These are phyloP conservation scores for Epinephelus fuscoguttatus DNA, from an alignment of 2,113 vertebrate species.

Conservation along the genomic window DNA sequence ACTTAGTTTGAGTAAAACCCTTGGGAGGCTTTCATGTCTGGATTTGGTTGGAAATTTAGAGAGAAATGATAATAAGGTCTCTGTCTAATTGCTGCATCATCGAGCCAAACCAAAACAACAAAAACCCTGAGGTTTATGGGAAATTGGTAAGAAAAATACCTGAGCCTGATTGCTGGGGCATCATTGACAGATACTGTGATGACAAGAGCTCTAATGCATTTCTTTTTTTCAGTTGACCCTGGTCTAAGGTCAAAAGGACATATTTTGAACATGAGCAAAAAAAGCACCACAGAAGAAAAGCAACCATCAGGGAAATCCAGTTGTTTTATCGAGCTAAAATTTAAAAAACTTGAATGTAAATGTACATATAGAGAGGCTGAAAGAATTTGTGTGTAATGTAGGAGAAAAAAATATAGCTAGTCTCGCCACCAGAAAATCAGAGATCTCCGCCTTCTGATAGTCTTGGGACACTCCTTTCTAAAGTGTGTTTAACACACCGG, in stretches of 20 bases:
- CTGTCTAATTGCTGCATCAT: not conserved
- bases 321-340: no score
- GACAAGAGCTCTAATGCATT: not conserved
- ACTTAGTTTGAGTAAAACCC: not conserved
- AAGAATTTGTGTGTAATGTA: no score
- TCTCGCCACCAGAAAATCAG: no score
- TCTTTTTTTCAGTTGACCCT: not conserved
- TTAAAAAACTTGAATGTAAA: no score
- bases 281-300: no score
- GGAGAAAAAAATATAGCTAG: no score
- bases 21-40: not conserved
- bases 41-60: not conserved
- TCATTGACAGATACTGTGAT: not conserved
- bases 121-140: not conserved
- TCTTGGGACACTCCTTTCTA: no score
- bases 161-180: not conserved
- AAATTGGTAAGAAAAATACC: not conserved
- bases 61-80: not conserved
- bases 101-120: slow-evolving; percentile 7
- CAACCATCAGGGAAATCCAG: no score
- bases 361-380: no score
- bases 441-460: no score
- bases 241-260: not conserved
- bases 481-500: no score
- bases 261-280: not conserved